Base-by-base conservation (phyloP, 92 coral and sea anemone species). In the Epizoanthus ramosus region DNA sequence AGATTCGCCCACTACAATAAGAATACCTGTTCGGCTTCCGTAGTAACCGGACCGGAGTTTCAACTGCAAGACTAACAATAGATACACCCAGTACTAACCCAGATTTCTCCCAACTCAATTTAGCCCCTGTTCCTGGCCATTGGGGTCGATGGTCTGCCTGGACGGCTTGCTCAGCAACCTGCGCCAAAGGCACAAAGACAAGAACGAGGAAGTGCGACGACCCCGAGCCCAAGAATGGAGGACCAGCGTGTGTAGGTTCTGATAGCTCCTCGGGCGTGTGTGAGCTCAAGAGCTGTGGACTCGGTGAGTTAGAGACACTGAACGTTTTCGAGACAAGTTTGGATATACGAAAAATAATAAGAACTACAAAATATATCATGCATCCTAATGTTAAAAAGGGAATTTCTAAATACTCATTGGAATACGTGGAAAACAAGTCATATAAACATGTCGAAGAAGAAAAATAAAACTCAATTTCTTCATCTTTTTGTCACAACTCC, bases 81-180 rank as follows among this genome's bases (percentile, higher is more conserved):
- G 10, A 6, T 43, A 43, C 50, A 43, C 35, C 3, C 16, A 23
- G 12, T 25, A 64, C 6, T 37, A 37, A 37, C 12, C 7, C 3
- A 25, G 13, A 14, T 12, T 16, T 4, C 31, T 25, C 16, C 9
- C 17, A 67, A 18, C 31, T 18, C 18, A 19, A 21, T 70, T 15
- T 68, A 92, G 95, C 87, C 7, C 95, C 95, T 25, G 57, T 89
- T 5, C 85, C 86, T 63, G 95, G 95, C 16, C 92, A 92, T 83
- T 92, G 95, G 95, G 89, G 91, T 5, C 89, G 85, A 22, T 92
- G 95, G 95, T 89, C 95, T 3, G 17, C 85, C 3, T 92, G 95
- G 95, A 58, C 86, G 4, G 19, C 88, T 31, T 92, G 95, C 65
- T 86, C 86, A 57, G 89, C 60, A 24, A 54, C 89, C 31, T 92